Evolutionary conservation across 1,140 invertebrate species (phyloP), one percentile per base, ranked within the genome.

Genomic region (Phymorhynchus buccinoides): DNA sequence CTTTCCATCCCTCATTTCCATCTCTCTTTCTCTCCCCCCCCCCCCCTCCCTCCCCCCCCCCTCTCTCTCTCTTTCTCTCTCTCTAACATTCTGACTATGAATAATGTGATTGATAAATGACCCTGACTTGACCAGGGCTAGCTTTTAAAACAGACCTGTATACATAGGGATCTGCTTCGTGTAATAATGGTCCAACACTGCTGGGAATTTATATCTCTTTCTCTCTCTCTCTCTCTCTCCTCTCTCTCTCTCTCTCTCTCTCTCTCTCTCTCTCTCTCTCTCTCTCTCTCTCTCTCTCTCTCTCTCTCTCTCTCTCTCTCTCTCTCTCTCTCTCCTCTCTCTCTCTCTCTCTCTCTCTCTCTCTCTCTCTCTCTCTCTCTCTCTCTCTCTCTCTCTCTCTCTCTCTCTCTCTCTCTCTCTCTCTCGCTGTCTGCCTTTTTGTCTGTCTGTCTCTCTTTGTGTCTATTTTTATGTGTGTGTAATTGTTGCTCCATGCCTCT

Each of bases 381-480:
- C 32, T 66, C 18, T 66, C 30, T 16, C 41, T 41, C 41, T 37
- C 22, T 30, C 42, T 66, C 75, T 52, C 1, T 6, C 56, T 22
- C 35, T 39, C 78, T 82, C 4, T 48, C 35, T 56, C 39, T 75
- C 12, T 27, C 41, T 3, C 78, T 82, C 39, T 62, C 77, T 85
- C 35, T 30, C n/a, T 39, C 66, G 6, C 66, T 42, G 22, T 82
- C 48, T 75, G 7, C 27, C 41, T 32, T 18, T 52, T 18, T 52
- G 12, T 52, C 48, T 52, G 12, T 52, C 22, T 75, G 14, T 84
- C 62, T 42, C 82, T 37, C n/a, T 75, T 7, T 42, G 14, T 84
- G 1, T 84, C 68, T 75, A 18, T 84, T 66, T 75, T 37, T n/a
- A n/a, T n/a, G n/a, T n/a, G n/a, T n/a, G n/a, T n/a, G n/a, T n/a